Percentiles rank a stretch among this genome's conserved stretches.
These are phyloP conservation scores for Apus apus DNA, from an alignment of 2,113 vertebrate species.

Conservation along the genomic window DNA sequence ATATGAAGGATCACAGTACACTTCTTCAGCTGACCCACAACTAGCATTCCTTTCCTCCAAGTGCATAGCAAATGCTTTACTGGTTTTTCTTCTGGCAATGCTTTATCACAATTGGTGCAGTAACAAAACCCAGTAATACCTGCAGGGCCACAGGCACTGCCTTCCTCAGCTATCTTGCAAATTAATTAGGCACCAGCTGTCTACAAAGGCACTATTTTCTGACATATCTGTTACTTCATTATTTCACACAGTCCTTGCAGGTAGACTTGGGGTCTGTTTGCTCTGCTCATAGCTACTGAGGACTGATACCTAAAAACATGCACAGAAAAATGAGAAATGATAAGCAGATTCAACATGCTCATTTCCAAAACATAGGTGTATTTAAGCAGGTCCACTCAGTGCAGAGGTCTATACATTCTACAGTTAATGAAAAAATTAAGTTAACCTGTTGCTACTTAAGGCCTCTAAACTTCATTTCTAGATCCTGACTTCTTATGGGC, in stretches of 20 bases:
- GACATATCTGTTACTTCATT: background rate
- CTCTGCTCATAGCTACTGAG: background rate
- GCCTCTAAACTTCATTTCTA: too few relatives aligned
- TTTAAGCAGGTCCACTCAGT: background rate
- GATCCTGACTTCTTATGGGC: too few relatives aligned
- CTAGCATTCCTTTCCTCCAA: background rate
- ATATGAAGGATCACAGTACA: background rate
- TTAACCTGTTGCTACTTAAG: background rate
- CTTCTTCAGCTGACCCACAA: background rate
- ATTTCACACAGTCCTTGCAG: background rate
- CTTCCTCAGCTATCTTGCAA: background rate
- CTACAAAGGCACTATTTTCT: background rate
- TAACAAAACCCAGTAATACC: background rate
- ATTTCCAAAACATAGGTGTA: background rate
- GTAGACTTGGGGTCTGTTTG: background rate
- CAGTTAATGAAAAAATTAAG: background rate
- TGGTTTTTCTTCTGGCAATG: background rate
- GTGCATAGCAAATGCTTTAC: background rate
- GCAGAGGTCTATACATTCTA: background rate
- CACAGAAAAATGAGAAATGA: background rate
- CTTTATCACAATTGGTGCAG: background rate
- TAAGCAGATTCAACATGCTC: background rate
- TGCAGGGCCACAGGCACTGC: background rate
- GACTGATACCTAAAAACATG: background rate
- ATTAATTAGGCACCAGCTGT: constrained; percentile 12